Conservation (phyloP, 1,140 invertebrate genomes). For the Gryllus bimaculatus region DNA sequence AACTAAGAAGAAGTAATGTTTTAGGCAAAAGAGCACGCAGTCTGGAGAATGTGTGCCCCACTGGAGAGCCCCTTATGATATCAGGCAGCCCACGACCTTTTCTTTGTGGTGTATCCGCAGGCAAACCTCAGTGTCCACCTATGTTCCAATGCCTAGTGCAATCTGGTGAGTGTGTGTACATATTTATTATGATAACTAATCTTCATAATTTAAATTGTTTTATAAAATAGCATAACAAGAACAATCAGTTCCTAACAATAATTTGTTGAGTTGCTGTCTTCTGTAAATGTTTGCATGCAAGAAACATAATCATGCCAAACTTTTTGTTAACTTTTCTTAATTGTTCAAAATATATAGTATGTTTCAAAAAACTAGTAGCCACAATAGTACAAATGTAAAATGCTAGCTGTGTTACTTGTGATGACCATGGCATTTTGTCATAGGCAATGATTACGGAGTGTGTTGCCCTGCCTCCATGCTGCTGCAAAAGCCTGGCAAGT, state of each 20-base stretch:
- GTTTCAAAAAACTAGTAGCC: no score
- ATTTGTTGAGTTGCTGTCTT: no score
- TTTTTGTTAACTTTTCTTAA: no score
- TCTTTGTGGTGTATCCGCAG: constrained; percentile 66
- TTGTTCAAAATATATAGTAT: no score
- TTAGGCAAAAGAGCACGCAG: constrained; percentile 58
- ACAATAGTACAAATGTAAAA: no score
- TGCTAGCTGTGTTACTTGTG: no score
- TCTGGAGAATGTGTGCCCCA: constrained; percentile 64
- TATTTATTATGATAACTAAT: background rate
- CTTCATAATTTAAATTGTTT: background rate
- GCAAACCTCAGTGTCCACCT: constrained; percentile 71
- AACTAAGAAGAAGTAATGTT: no score
- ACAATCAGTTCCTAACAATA: no score
- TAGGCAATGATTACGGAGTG: constrained; percentile 73
- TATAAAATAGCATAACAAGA: no score
- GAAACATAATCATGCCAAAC: no score
- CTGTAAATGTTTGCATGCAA: no score
- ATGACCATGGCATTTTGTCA: constrained; percentile 9
- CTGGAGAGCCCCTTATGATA: constrained; percentile 68
- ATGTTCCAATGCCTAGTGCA: constrained; percentile 70
- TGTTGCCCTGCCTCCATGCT: constrained; percentile 69
- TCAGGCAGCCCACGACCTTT: constrained; percentile 66
- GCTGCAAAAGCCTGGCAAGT: constrained; percentile 63
- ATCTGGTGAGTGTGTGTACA: constrained; percentile 36